Conservation (phyloP, 2,888 invertebrate species). For the Ophonus ardosiacus region DNA sequence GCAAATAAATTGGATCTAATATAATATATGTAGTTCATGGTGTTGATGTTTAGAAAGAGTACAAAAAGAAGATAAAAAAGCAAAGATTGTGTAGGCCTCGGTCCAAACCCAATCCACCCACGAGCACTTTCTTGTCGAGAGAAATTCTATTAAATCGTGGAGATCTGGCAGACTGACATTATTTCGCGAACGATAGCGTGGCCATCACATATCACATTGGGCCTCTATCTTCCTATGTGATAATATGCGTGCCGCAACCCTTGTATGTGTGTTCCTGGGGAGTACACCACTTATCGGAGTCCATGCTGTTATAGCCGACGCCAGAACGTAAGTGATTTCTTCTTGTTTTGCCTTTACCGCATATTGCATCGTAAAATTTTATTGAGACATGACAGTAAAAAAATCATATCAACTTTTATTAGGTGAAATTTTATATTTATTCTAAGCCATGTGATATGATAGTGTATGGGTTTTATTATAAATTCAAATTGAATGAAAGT, state of each 20-base stretch:
- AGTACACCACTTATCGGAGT: conserved; percentile 67
- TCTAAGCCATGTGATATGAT: conserved; percentile 17
- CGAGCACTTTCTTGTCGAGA: conserved; percentile 65
- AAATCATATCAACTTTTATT: conserved; percentile 43
- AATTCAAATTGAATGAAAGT: conserved; percentile 29
- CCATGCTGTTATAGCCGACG: conserved; percentile 33
- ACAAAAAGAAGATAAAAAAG: conserved; percentile 21
- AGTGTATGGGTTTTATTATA: conserved; percentile 1
- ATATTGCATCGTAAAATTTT: conserved; percentile 45
- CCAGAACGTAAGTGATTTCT: conserved; percentile 65
- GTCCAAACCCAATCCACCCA: conserved; percentile 19
- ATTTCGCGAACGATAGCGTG: conserved; percentile 60
- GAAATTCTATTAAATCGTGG: conserved; percentile 64
- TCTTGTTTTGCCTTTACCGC: conserved; percentile 45
- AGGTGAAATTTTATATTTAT: conserved; percentile 43
- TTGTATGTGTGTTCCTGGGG: conserved; percentile 52
- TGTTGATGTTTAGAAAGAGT: conserved; percentile 1
- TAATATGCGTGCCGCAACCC: conserved; percentile 59
- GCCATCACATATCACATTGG: conserved; percentile 20
- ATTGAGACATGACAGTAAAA: conserved; percentile 50
- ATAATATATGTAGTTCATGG: neutral
- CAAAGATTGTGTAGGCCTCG: conserved; percentile 1
- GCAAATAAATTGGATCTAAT: too few species aligned
- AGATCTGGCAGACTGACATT: conserved; percentile 52
- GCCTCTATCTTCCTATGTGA: conserved; percentile 62